These are phyloP conservation scores for Etheostoma cragini DNA, from an alignment of 2,113 vertebrate species.

Conservation along the genomic window DNA sequence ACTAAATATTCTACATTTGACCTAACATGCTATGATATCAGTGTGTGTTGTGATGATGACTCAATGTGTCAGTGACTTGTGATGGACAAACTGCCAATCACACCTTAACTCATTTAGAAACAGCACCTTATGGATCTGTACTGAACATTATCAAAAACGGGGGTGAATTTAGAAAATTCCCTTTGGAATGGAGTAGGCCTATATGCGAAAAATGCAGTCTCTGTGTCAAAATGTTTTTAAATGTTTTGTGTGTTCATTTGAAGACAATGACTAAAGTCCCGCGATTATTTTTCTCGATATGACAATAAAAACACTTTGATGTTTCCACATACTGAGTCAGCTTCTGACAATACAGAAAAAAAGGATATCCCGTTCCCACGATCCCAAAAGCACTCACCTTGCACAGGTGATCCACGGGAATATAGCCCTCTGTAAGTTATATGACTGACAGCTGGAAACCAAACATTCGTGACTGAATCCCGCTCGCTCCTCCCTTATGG, in stretches of 20 bases:
- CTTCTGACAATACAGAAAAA: slow-evolving; percentile 46
- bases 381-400: slow-evolving; percentile 74
- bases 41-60: background rate
- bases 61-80: background rate
- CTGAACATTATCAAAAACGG: background rate
- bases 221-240: background rate
- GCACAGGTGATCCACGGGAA: slow-evolving; percentile 79
- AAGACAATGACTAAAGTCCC: background rate
- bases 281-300: background rate
- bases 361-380: slow-evolving; percentile 66
- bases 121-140: background rate
- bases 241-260: background rate
- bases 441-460: slow-evolving; percentile 79
- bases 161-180: background rate
- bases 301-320: slow-evolving; percentile 31
- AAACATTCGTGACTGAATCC: slow-evolving; percentile 71
- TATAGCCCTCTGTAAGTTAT: slow-evolving; percentile 44
- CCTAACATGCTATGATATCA: background rate
- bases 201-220: background rate
- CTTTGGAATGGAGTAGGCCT: background rate
- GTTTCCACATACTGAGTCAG: slow-evolving; percentile 21
- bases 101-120: background rate
- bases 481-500: slow-evolving; percentile 80
- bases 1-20: background rate
- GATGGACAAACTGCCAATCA: background rate